Evolutionary conservation across 2,113 vertebrate genomes (phyloP), one percentile per base, ranked within the genome.

Genomic region (Athene noctua): DNA sequence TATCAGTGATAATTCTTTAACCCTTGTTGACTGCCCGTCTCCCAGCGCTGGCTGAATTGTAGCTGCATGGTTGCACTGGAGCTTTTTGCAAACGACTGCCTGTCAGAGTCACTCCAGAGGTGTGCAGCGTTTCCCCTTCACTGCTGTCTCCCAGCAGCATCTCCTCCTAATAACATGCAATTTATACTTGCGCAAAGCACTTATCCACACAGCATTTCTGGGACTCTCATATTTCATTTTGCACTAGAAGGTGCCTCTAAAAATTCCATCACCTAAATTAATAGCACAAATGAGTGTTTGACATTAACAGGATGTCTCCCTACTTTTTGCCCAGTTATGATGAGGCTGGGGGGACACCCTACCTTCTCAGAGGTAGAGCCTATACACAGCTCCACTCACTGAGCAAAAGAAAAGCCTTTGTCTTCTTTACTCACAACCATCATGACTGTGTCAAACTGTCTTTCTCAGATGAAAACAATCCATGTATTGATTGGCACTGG

Each of bases 61-160:
- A 70, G n/a, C 47, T 30, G n/a, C 15, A 15, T 0, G 0, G 32
- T 10, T 23, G 44, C 0, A 0, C 32, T 22, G 42, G 34, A 89
- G 57, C n/a, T 61, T 63, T 74, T 13, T 38, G 38, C 46, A 46
- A 74, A 49, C 0, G 0, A 38, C 11, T 40, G 2, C 30, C 36
- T 49, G 36, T 12, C 6, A 5, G 12, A 83, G 44, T 2, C 1
- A 2, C 66, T 65, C 65, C 0, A 1, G 66, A 86, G 77, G 57
- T 8, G 25, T 21, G 38, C 55, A 55, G 68, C 16, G 0, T 18
- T 55, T 46, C 0, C 0, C 52, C 59, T 63, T 62, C 63, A n/a
- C 3, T 0, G 0, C 67, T 80, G 27, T 29, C 29, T 93, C 82
- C 75, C 82, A 77, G 88, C 70, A 95, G 67, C 80, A 46, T 17